Percentiles rank a stretch among this genome's conserved stretches.
These are phyloP conservation scores for Eupithecia inturbata DNA, from an alignment of 2,888 invertebrate species.

Conservation along the genomic window DNA sequence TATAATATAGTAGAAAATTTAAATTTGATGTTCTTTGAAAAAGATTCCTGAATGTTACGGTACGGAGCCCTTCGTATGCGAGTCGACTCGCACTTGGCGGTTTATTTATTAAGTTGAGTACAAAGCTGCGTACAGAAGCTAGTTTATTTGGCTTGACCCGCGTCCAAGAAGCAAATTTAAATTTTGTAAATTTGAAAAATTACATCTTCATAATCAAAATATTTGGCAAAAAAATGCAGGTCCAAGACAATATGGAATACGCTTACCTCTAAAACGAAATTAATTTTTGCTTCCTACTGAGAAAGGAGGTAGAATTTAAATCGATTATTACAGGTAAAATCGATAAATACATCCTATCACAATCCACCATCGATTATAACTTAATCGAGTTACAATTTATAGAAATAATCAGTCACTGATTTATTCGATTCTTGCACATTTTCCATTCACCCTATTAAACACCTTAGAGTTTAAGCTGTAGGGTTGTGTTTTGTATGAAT, in stretches of 20 bases:
- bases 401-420: conserved; percentile 82
- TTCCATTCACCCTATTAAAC: conserved; percentile 32
- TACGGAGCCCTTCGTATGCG: no score
- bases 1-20: no score
- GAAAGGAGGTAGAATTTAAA: conserved; percentile 30
- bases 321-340: conserved; percentile 44
- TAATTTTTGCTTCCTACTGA: conserved; percentile 13
- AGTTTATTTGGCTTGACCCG: no score
- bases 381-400: conserved; percentile 83
- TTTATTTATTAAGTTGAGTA: no score
- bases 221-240: not conserved
- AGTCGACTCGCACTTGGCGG: no score
- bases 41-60: no score
- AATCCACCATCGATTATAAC: conserved; percentile 78
- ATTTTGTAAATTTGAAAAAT: no score
- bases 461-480: conserved; percentile 40
- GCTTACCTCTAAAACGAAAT: not conserved
- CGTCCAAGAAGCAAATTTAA: no score
- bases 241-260: not conserved
- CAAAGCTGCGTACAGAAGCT: no score
- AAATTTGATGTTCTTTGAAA: no score
- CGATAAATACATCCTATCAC: conserved; percentile 58
- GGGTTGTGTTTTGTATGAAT: conserved; percentile 46
- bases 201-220: not conserved
- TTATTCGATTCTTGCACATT: conserved; percentile 63